Conservation (phyloP, 2,797 vertebrate genomes). For the Rallus crepitans region DNA sequence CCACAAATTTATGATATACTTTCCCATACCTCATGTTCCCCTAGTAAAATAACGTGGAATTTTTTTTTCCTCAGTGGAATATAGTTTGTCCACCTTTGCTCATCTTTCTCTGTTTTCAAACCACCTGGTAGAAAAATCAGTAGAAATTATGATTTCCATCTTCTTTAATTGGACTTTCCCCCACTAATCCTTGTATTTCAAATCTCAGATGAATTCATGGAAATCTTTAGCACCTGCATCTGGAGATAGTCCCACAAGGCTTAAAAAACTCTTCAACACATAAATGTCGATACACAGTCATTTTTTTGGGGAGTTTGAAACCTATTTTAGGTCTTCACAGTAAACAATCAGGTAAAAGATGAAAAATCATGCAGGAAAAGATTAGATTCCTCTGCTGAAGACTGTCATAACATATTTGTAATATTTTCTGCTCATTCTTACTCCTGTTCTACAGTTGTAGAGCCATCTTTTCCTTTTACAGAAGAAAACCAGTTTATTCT, state of each 20-base stretch:
- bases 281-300: accelerated
- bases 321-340: background rate
- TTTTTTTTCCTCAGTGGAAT: background rate
- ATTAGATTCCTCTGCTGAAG: background rate
- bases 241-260: background rate
- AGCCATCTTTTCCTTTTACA: background rate
- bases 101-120: background rate
- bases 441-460: background rate
- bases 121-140: background rate
- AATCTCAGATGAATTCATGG: background rate
- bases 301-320: background rate
- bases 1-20: background rate
- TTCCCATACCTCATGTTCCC: background rate
- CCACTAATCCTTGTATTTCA: background rate
- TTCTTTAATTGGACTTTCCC: background rate
- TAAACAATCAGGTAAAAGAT: background rate
- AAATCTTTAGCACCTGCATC: background rate
- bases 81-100: background rate
- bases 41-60: background rate
- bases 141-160: background rate
- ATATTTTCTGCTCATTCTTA: background rate
- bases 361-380: background rate
- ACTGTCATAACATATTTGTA: background rate
- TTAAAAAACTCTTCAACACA: background rate
- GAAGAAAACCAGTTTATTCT: background rate